Conservation (phyloP, 2,113 vertebrate species). For the Paralichthys olivaceus region DNA sequence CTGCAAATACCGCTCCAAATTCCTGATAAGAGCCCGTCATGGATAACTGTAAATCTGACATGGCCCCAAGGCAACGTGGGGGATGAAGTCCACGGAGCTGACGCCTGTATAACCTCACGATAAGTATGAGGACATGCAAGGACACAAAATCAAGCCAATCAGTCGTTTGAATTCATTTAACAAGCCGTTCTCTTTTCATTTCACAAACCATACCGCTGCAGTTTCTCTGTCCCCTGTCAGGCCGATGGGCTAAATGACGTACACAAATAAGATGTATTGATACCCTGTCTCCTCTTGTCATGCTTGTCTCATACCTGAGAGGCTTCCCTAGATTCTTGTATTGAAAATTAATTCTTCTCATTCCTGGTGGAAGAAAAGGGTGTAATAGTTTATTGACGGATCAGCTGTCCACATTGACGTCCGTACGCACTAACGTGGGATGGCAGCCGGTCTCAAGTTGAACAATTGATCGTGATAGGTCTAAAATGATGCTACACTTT, state of each 20-base stretch:
- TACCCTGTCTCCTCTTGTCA: conserved; percentile 63
- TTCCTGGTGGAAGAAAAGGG: conserved; percentile 42
- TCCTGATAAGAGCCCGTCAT: conserved; percentile 73
- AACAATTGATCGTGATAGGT: conserved; percentile 37
- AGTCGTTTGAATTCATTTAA: conserved; percentile 71
- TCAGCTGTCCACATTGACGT: conserved; percentile 54
- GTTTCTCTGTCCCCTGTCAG: conserved; percentile 63
- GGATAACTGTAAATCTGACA: conserved; percentile 78
- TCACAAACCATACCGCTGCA: conserved; percentile 62
- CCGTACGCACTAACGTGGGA: conserved; percentile 30
- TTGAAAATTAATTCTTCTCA: conserved; percentile 53
- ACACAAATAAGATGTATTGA: conserved; percentile 68
- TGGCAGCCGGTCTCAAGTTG: conserved; percentile 10
- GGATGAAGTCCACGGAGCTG: conserved; percentile 67
- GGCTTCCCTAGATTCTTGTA: conserved; percentile 26
- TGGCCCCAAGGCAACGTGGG: conserved; percentile 72
- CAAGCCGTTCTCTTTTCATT: conserved; percentile 54
- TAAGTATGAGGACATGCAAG: conserved; percentile 46
- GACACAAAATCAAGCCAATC: conserved; percentile 56
- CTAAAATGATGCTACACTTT: conserved; percentile 18
- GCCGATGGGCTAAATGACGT: conserved; percentile 60
- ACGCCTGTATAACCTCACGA: conserved; percentile 62
- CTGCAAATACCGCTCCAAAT: conserved; percentile 76
- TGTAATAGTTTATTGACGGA: conserved; percentile 66
- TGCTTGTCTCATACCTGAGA: conserved; percentile 47